phyloP scores from a whole-genome alignment of 2,888 invertebrate genomes.

The Apodemia mormo region DNA sequence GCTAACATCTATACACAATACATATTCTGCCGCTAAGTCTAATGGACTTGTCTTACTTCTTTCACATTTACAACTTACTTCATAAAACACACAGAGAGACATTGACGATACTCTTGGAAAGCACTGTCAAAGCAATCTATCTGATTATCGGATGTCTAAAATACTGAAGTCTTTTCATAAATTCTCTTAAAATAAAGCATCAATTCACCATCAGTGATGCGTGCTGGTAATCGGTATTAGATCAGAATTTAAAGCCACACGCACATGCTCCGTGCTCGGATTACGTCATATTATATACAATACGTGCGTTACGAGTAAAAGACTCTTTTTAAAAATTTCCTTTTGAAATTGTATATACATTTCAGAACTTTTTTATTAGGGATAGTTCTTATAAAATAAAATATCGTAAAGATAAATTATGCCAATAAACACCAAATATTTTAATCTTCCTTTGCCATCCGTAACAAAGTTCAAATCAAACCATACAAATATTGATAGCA shows the following conservation, averaged over 20 bases:
- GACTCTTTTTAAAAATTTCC: neutral
- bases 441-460: too few species aligned
- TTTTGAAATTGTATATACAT: neutral
- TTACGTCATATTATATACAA: conserved; percentile 51
- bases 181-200: conserved; percentile 11
- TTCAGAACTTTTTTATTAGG: neutral
- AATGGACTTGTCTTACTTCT: too few species aligned
- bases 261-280: conserved; percentile 69
- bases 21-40: too few species aligned
- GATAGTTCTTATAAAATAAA: neutral
- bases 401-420: too few species aligned
- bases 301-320: conserved; percentile 40
- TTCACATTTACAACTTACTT: too few species aligned
- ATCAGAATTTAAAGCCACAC: conserved; percentile 74
- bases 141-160: neutral
- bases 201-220: conserved; percentile 42
- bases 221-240: conserved; percentile 73
- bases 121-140: neutral
- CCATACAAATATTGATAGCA: too few species aligned
- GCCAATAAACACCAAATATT: too few species aligned
- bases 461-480: too few species aligned
- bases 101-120: neutral
- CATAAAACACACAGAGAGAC: too few species aligned
- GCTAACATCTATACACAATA: too few species aligned
- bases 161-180: neutral